A percentile compares a stretch with the other conserved stretches of the same genome.
Evolutionary conservation across 2,797 vertebrate species (phyloP).

Genomic region (Rhabdophis nuchalis): DNA sequence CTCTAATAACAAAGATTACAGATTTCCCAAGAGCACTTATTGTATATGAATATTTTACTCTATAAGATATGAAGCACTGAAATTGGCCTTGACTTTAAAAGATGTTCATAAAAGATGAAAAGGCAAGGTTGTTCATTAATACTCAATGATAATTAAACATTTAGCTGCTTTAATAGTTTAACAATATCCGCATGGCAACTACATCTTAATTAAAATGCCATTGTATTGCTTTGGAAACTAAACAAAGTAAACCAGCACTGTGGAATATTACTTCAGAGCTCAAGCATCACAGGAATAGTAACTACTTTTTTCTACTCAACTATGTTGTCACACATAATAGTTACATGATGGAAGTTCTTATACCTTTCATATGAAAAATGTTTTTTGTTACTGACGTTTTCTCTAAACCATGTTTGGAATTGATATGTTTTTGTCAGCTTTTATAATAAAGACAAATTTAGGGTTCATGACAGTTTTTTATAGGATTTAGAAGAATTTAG

Average conservation of each 20-base stretch:
- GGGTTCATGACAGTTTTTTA: not conserved
- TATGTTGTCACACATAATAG: conserved; percentile 2
- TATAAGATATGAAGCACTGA: conserved; percentile 24
- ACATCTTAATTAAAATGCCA: not conserved
- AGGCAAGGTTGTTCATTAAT: conserved; percentile 45
- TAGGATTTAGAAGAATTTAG: not conserved
- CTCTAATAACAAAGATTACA: conserved; percentile 51
- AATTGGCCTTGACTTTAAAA: conserved; percentile 23
- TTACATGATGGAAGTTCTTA: not conserved
- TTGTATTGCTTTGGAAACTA: not conserved
- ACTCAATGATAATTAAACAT: conserved; percentile 24
- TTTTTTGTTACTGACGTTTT: not conserved
- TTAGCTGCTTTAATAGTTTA: conserved; percentile 11
- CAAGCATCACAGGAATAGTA: not conserved
- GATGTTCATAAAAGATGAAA: conserved; percentile 15
- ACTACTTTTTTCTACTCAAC: not conserved
- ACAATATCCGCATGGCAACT: conserved; percentile 24
- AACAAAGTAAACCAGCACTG: not conserved
- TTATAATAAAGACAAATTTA: not conserved
- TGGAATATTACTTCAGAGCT: conserved; percentile 1
- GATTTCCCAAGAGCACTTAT: conserved; percentile 52
- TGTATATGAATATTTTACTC: not conserved
- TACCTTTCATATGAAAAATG: not conserved
- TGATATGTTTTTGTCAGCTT: rapidly evolving
- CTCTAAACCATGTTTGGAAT: not conserved